Base-by-base conservation (phyloP, 1,140 invertebrate species). In the Acromyrmex heyeri region DNA sequence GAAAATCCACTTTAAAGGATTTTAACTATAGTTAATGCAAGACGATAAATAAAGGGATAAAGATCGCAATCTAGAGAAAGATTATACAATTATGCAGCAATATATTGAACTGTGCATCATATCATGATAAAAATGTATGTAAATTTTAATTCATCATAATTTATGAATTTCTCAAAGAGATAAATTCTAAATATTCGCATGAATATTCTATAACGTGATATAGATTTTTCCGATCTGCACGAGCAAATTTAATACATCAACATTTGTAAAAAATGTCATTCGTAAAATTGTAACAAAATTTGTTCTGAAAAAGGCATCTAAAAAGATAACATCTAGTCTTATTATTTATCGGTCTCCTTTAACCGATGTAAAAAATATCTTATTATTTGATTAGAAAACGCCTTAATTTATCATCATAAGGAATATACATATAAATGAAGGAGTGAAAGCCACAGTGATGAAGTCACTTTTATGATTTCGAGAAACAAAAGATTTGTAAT, bases 301-400 rank as follows among this genome's bases (percentile, higher is more conserved):
- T 14, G 8, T 30, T 53, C 38, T 34, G 55, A 62, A 83, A 83
- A 83, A 75, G 38, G 8, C 55, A 50, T 83, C 79, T 83, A 83
- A 83, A 83, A 83, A 21, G 16, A 59, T 5, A 61, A 50, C 14
- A 34, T 83, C 55, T 82, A 82, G 21, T 44, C 78, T 57, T 72
- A 83, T 67, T 3, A 18, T 34, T 81, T 24, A 55, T 24, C 38
- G 55, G 21, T 77, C 57, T 70, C 7, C 65, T 27, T 2, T 34
- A 5, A 61, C 16, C 18, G 8, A 62, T 34, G 38, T 83, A 83
- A 61, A 83, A 76, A 83, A 76, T 30, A 75, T 16, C 62, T 57
- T 38, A 44, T 38, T 8, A 67, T 69, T 79, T 79, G 27, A 79
- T 67, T 67, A 38, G 18, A 70, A 70, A 81, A 12, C 24, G 21